Conservation (phyloP, 2,113 vertebrate species). For the Anolis carolinensis region DNA sequence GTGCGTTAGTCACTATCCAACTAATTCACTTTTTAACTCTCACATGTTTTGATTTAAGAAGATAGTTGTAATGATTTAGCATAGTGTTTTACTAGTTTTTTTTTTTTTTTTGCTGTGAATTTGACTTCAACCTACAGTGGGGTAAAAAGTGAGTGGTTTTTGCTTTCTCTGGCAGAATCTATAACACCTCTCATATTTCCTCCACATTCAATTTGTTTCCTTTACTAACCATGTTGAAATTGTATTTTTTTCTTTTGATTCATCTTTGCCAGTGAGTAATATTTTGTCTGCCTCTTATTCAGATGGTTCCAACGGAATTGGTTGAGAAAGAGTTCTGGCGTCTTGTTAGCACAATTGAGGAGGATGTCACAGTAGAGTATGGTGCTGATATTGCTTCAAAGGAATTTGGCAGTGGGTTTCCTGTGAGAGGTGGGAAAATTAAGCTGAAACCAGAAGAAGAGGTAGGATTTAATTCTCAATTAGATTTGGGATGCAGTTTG, state of each 20-base stretch:
- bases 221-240: not conserved
- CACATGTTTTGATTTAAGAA: not conserved
- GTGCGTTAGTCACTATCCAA: not conserved
- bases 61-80: not conserved
- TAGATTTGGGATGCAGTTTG: not conserved
- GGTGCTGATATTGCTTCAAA: constrained; percentile 98
- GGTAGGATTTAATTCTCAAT: constrained; percentile 70
- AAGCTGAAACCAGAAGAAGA: constrained; percentile 90
- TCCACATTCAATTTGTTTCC: not conserved
- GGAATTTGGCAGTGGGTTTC: constrained; percentile 98
- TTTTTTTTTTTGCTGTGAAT: too few species aligned
- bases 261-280: not conserved
- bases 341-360: constrained; percentile 94
- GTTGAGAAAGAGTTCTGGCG: constrained; percentile 99
- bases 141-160: not conserved
- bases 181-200: not conserved
- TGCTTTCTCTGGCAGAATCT: not conserved
- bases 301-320: constrained; percentile 99
- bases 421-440: constrained; percentile 88
- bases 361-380: constrained; percentile 97
- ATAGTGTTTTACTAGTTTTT: not conserved
- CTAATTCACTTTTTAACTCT: not conserved
- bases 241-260: not conserved
- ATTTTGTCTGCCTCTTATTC: constrained; percentile 9
- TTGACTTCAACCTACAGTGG: too few species aligned